A percentile compares a stretch with the other conserved stretches of the same genome.
Conservation (phyloP, 2,888 invertebrate species). For the Eudemis profundana region DNA sequence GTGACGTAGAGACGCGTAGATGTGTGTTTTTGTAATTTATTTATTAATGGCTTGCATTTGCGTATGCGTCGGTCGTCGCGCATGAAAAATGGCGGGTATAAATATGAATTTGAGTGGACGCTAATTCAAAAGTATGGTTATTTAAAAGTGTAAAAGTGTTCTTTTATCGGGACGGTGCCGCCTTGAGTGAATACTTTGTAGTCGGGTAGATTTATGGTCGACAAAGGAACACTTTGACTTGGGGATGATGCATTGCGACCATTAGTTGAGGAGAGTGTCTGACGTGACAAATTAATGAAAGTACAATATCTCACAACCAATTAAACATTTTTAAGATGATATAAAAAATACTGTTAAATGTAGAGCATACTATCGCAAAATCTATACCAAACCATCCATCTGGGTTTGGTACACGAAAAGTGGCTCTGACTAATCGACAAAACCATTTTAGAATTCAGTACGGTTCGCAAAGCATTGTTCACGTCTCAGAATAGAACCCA, state of each 20-base stretch:
- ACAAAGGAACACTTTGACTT: constrained; percentile 34
- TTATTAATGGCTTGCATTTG: constrained; percentile 80
- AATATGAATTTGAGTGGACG: constrained; percentile 73
- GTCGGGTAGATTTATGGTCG: constrained; percentile 35
- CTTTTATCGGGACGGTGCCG: constrained; percentile 57
- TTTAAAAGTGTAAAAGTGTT: constrained; percentile 60
- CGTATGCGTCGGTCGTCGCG: constrained; percentile 73
- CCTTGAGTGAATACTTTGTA: constrained; percentile 41
- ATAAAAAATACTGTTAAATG: not conserved
- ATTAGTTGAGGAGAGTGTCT: constrained; percentile 10
- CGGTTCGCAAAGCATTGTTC: constrained; percentile 66
- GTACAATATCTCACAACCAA: constrained; percentile 16
- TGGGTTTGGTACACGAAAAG: constrained; percentile 1
- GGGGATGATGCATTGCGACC: constrained; percentile 11
- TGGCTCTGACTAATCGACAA: constrained; percentile 62
- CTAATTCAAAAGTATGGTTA: constrained; percentile 71
- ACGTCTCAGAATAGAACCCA: constrained; percentile 61
- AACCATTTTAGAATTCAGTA: constrained; percentile 72
- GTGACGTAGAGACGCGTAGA: constrained; percentile 64
- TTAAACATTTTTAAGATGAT: constrained; percentile 1
- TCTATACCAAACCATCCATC: not conserved
- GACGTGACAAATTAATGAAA: constrained; percentile 22
- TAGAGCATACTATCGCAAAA: not conserved
- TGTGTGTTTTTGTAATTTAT: constrained; percentile 80
- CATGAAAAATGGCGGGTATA: constrained; percentile 76